These are phyloP conservation scores for Mastacembelus armatus DNA, from an alignment of 2,797 vertebrate genomes.

Conservation along the genomic window DNA sequence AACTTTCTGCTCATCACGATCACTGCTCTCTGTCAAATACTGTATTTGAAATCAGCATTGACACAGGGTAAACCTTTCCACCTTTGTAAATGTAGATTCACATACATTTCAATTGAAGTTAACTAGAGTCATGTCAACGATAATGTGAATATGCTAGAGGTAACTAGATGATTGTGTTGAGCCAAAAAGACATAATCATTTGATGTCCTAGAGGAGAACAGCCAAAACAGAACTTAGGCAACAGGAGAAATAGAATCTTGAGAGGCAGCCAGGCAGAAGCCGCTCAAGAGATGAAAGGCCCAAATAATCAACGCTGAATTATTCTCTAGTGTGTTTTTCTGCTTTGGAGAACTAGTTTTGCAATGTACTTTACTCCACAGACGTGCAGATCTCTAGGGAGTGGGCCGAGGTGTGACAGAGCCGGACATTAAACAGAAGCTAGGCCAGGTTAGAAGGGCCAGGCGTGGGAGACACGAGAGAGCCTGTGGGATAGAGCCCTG, in stretches of 20 bases:
- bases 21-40: accelerated
- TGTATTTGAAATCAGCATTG: no score
- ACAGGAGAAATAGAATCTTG: conserved; percentile 34
- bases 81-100: neutral
- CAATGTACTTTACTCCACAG: conserved; percentile 71
- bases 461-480: conserved; percentile 81
- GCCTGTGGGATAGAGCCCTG: conserved; percentile 79
- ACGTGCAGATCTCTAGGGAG: conserved; percentile 71
- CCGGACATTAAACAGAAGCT: conserved; percentile 80
- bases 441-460: conserved; percentile 77
- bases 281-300: conserved; percentile 49
- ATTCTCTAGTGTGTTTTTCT: conserved; percentile 38
- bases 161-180: no score
- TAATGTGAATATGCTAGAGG: no score
- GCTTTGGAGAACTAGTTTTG: conserved; percentile 60
- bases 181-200: conserved; percentile 13
- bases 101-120: neutral
- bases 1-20: neutral
- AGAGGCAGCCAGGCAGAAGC: conserved; percentile 36
- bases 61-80: no score
- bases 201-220: conserved; percentile 18
- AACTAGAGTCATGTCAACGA: neutral
- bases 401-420: conserved; percentile 79
- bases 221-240: conserved; percentile 11
- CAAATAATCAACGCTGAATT: conserved; percentile 46